Evolutionary conservation across 2,113 vertebrate species (phyloP), one percentile per base, ranked within the genome.

Genomic region (Muscicapa adusta): DNA sequence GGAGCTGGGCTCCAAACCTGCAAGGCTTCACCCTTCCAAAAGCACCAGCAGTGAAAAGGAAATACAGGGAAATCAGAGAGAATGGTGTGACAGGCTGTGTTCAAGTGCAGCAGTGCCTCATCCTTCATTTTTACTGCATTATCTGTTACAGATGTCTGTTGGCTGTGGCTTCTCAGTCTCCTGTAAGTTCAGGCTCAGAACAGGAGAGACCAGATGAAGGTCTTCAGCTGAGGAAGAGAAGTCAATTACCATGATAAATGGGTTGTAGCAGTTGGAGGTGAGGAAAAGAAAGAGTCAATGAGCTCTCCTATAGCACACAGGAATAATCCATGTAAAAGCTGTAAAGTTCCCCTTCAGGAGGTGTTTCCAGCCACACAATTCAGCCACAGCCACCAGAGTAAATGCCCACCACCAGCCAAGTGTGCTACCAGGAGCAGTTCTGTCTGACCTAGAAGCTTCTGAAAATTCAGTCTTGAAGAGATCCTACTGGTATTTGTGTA

Each of bases 41-140:
- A 79, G 33, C 4, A 3, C 57, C 48, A 72, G 88, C 36, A 76
- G 17, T 0, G 1, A 43, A 63, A 79, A 79, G 20, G 57, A 85
- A 88, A 90, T n/a, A 56, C 0, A 0, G 60, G 90, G 58, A 48
- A 77, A 75, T 61, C 0, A 0, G 24, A 51, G 42, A 81, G 14
- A 92, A 28, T 5, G 5, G 75, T 10, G 25, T 48, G 36, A 60
- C 29, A 43, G 66, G 62, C 50, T 86, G 40, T 88, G 75, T 50
- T 76, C 6, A 3, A 92, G 62, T 31, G 66, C 65, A 58, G 71
- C 67, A 91, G 24, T 31, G 34, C 58, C 58, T 93, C 62, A 73
- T 80, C 54, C 40, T 85, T 92, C 72, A 68, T 72, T 92, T 91
- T 83, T 68, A 48, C 54, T 61, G 58, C 47, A 31, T 70, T 53